Conservation (phyloP, 2,888 invertebrate species). For the Ectemnius continuus region DNA sequence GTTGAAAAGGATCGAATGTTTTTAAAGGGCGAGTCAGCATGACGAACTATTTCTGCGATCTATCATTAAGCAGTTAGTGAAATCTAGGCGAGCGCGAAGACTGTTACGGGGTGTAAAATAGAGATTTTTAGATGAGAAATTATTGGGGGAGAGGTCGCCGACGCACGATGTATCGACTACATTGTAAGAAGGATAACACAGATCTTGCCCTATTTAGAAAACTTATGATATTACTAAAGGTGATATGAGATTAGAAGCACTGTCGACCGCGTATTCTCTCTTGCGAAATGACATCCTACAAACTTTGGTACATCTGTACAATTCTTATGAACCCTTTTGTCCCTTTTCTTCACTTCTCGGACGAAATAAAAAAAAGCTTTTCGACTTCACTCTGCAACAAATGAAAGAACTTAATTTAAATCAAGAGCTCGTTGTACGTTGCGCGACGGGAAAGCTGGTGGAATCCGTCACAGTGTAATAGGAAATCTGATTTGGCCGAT, state of each 20-base stretch:
- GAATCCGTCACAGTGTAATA: too few relatives aligned
- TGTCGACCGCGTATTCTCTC: conserved; percentile 10
- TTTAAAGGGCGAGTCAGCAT: neutral
- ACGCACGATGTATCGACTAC: conserved; percentile 30
- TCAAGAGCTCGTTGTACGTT: too few relatives aligned
- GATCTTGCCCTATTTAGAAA: conserved; percentile 41
- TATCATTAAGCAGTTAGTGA: conserved; percentile 47
- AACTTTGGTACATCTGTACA: too few relatives aligned
- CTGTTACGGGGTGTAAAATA: conserved; percentile 47
- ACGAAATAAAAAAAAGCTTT: too few relatives aligned
- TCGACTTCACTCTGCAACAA: too few relatives aligned
- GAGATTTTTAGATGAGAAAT: neutral
- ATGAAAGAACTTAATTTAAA: too few relatives aligned
- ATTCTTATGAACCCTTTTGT: too few relatives aligned
- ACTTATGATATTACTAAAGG: conserved; percentile 45
- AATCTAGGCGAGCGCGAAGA: conserved; percentile 57
- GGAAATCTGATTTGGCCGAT: conserved; percentile 42
- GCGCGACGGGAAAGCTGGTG: too few relatives aligned
- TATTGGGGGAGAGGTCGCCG: conserved; percentile 38
- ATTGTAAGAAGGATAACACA: conserved; percentile 33
- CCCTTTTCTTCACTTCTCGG: too few relatives aligned
- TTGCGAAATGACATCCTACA: too few relatives aligned
- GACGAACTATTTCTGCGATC: conserved; percentile 34
- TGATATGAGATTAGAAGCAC: conserved; percentile 15
- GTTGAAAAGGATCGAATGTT: too few relatives aligned